A percentile compares a stretch with the other conserved stretches of the same genome.
Evolutionary conservation across 2,888 invertebrate species (phyloP).

Genomic region (Dolichomitus sp.): DNA sequence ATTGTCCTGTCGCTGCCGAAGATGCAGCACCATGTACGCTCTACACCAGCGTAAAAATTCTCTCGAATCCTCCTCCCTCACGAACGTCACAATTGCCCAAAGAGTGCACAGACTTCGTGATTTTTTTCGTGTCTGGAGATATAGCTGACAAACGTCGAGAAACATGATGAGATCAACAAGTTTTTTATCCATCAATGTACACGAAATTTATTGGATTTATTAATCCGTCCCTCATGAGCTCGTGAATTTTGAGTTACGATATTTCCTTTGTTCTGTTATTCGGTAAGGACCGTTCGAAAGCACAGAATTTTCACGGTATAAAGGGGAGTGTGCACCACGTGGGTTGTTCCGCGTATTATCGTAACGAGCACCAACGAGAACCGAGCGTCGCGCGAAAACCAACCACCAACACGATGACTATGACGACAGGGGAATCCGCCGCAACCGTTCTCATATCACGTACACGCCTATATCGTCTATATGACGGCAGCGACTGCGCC

Average conservation of each 20-base stretch:
- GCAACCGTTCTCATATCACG: not conserved
- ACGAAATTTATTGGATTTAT: not conserved
- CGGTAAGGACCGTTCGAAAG: too few species aligned
- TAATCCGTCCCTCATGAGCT: not conserved
- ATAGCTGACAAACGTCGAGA: conserved; percentile 81
- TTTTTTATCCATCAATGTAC: conserved; percentile 64
- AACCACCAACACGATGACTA: not conserved
- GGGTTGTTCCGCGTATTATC: not conserved
- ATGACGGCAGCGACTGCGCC: conserved; percentile 78
- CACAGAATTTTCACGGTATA: not conserved
- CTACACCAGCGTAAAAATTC: conserved; percentile 80
- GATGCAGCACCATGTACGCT: conserved; percentile 74
- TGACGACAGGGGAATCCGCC: not conserved
- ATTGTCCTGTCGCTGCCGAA: conserved; percentile 72
- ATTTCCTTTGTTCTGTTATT: not conserved
- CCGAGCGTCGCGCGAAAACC: not conserved
- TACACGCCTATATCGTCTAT: not conserved
- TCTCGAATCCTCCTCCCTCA: conserved; percentile 78
- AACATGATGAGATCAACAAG: conserved; percentile 81
- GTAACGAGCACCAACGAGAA: not conserved
- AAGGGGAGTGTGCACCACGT: not conserved
- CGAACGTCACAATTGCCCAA: conserved; percentile 81
- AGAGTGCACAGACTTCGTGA: conserved; percentile 77
- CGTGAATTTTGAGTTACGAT: not conserved
- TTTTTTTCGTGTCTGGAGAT: conserved; percentile 74